Evolutionary conservation across 2,888 invertebrate genomes (phyloP).

Genomic region (Subacronicta megacephala): DNA sequence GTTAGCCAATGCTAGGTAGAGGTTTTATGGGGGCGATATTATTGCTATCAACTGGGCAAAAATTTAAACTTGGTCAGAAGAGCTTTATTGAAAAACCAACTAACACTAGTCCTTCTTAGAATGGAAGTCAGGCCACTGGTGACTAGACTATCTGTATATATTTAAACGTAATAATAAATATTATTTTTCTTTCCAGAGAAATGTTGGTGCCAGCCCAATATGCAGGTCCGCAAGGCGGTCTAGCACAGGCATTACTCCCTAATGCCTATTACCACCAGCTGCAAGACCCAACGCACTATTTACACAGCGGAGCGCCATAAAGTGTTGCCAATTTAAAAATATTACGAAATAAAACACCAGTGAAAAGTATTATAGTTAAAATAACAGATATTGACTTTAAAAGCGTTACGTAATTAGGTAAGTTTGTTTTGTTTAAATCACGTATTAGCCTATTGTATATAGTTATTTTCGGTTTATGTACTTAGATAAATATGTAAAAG

Average conservation of each 20-base stretch:
- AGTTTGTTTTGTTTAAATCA: slow-evolving; percentile 22
- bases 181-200: slow-evolving; percentile 73
- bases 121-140: too few species aligned
- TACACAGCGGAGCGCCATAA: slow-evolving; percentile 76
- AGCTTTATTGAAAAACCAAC: too few species aligned
- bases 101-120: too few species aligned
- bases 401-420: slow-evolving; percentile 8
- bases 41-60: too few species aligned
- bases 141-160: too few species aligned
- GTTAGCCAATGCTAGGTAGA: too few species aligned
- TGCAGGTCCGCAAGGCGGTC: slow-evolving; percentile 77
- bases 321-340: slow-evolving; percentile 20
- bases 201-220: slow-evolving; percentile 85
- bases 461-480: not conserved
- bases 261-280: slow-evolving; percentile 85
- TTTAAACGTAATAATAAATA: slow-evolving; percentile 11
- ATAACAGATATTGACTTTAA: slow-evolving; percentile 22
- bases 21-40: too few species aligned
- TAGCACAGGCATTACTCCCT: slow-evolving; percentile 80
- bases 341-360: slow-evolving; percentile 5
- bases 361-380: slow-evolving; percentile 14
- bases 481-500: too few species aligned
- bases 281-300: slow-evolving; percentile 81
- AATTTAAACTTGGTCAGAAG: too few species aligned
- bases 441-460: slow-evolving; percentile 8